Evolutionary conservation across 2,888 invertebrate species (phyloP).

Genomic region (Osmoderma eremita): DNA sequence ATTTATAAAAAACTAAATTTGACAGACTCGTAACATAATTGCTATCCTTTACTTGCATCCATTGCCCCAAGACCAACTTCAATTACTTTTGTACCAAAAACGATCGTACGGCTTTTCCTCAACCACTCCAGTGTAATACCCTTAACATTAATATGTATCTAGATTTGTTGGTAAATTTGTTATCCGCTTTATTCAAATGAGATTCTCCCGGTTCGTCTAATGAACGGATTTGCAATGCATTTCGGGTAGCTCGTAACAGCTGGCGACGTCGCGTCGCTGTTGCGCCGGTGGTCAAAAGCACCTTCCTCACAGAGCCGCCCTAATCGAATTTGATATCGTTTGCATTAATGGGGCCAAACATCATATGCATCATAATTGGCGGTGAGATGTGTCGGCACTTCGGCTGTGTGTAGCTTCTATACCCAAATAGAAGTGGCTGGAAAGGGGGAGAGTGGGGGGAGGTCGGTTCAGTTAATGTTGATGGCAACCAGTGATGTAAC

Average conservation of each 20-base stretch:
- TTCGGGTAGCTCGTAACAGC: conserved; percentile 42
- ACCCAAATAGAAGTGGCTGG: conserved; percentile 42
- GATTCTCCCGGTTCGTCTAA: conserved; percentile 48
- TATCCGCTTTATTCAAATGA: conserved; percentile 44
- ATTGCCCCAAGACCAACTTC: too few species aligned
- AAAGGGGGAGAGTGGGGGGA: conserved; percentile 43
- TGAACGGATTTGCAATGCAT: conserved; percentile 58
- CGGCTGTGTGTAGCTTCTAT: too few species aligned
- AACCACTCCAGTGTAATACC: too few species aligned
- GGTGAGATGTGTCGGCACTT: conserved; percentile 39
- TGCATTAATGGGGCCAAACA: conserved; percentile 58
- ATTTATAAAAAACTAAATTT: too few species aligned
- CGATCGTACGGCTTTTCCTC: too few species aligned
- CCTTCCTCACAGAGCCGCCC: conserved; percentile 53
- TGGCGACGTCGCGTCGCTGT: neutral
- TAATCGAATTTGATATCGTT: conserved; percentile 61
- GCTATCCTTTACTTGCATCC: too few species aligned
- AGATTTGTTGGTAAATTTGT: conserved; percentile 42
- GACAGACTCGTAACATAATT: too few species aligned
- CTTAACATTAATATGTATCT: conserved; percentile 39
- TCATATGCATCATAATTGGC: conserved; percentile 56
- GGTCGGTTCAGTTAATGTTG: conserved; percentile 3
- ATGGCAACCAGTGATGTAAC: conserved; percentile 1
- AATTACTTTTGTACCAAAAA: too few species aligned
- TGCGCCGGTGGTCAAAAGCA: conserved; percentile 54